Evolutionary conservation across 2,888 invertebrate genomes (phyloP), one percentile per base, ranked within the genome.

Genomic region (Parascotia fuliginaria): DNA sequence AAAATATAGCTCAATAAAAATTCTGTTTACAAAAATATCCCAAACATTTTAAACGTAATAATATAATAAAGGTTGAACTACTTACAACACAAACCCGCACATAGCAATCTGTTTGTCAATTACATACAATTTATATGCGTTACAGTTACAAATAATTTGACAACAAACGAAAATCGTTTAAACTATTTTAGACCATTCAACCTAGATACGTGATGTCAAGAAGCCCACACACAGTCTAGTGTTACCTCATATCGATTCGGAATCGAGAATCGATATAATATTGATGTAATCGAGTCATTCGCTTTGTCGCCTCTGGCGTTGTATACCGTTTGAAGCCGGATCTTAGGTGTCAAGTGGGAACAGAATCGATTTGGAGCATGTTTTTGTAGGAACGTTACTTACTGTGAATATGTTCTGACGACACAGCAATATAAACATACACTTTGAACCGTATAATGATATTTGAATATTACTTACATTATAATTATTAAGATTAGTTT

Each of bases 91-190:
- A 9, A 16, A 42, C 13, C 9, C 2, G 24, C 16, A 42, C 22
- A 33, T n/a, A 24, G 19, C 9, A 28, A 36, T 29, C 13, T 49
- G 45, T 59, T 55, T 51, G 59, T 55, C 59, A 49, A 51, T 52
- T 61, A 65, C 47, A 22, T 12, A 51, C 33, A 47, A 52, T 60
- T 65, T 65, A 65, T 65, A 48, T 14, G 6, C 1, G 5, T 22
- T 48, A 48, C 66, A 60, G 63, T 65, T 66, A 66, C 34, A 60
- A 54, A 65, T 63, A 66, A 65, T 60, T 48, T 51, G 52, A 60
- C 27, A n/a, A 43, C 38, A 11, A 53, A 55, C 46, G 48, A 42
- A 44, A 45, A 59, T 40, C 48, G 28, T 57, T 60, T 60, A 57
- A 66, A 51, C 38, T 56, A 63, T 65, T 65, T 65, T 60, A 42